Percentiles rank a stretch among this genome's conserved stretches.
Evolutionary conservation across 2,888 invertebrate genomes (phyloP).

Genomic region (Oxytorus armatus): DNA sequence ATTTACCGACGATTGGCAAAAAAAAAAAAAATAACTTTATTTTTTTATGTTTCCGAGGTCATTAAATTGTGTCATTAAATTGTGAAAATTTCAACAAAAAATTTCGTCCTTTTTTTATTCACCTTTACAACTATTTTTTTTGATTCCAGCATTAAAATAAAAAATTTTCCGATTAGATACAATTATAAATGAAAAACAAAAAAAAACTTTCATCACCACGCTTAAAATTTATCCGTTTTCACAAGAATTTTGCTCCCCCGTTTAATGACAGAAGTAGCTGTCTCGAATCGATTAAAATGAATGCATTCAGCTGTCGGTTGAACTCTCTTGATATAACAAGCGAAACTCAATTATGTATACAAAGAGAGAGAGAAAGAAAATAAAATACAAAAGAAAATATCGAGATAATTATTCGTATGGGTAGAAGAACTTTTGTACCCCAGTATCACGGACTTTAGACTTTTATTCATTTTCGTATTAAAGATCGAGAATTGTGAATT

Average conservation of each 20-base stretch:
- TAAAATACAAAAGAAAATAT: background rate
- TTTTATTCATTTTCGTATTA: background rate
- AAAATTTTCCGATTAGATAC: background rate
- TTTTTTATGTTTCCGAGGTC: background rate
- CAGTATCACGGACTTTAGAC: background rate
- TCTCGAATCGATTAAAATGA: constrained; percentile 49
- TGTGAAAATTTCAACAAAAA: constrained; percentile 2
- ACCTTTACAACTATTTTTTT: constrained; percentile 3
- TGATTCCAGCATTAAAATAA: background rate
- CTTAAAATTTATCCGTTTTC: constrained; percentile 2
- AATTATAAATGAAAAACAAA: background rate
- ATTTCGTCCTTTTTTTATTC: background rate
- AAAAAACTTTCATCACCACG: background rate
- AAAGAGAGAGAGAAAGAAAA: background rate
- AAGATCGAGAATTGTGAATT: background rate
- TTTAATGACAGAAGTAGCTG: constrained; percentile 33
- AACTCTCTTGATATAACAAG: constrained; percentile 48
- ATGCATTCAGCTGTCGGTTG: constrained; percentile 29
- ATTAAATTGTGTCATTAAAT: background rate
- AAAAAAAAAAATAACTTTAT: background rate
- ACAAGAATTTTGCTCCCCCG: constrained; percentile 57
- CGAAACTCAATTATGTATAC: constrained; percentile 34
- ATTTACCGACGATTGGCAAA: too few relatives aligned
- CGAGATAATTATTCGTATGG: background rate
- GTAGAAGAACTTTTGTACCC: background rate